These are phyloP conservation scores for Spea hammondii DNA, from an alignment of 2,797 vertebrate genomes.

Conservation along the genomic window DNA sequence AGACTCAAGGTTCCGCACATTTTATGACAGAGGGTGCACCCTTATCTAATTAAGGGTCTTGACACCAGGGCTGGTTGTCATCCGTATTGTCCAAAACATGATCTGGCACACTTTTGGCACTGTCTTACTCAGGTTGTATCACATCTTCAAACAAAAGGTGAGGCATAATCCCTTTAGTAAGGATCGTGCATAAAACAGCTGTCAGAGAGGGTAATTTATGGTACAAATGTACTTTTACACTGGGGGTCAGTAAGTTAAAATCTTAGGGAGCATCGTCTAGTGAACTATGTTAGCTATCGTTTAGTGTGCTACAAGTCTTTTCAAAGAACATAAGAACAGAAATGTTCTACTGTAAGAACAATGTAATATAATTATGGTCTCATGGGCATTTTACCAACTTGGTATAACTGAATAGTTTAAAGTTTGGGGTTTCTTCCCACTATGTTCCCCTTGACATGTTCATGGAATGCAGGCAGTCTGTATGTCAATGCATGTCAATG, in stretches of 20 bases:
- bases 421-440: too few relatives aligned
- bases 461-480: too few relatives aligned
- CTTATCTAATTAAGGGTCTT: background rate
- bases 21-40: background rate
- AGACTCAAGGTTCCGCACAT: background rate
- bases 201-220: background rate
- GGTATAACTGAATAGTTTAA: too few relatives aligned
- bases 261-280: background rate
- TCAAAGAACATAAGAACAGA: too few relatives aligned
- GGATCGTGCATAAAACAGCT: slow-evolving; percentile 2
- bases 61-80: background rate
- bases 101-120: rapidly evolving
- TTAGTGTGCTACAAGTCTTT: too few relatives aligned
- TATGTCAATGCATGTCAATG: too few relatives aligned
- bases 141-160: background rate
- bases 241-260: slow-evolving; percentile 2
- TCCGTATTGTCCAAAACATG: background rate
- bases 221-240: background rate
- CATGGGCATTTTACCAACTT: too few relatives aligned
- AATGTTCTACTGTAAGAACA: too few relatives aligned
- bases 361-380: too few relatives aligned
- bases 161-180: background rate
- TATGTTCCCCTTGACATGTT: too few relatives aligned
- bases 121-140: background rate
- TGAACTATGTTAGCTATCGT: background rate